These are phyloP conservation scores for Molossus molossus DNA, from an alignment of 2,797 vertebrate species.

Conservation along the genomic window DNA sequence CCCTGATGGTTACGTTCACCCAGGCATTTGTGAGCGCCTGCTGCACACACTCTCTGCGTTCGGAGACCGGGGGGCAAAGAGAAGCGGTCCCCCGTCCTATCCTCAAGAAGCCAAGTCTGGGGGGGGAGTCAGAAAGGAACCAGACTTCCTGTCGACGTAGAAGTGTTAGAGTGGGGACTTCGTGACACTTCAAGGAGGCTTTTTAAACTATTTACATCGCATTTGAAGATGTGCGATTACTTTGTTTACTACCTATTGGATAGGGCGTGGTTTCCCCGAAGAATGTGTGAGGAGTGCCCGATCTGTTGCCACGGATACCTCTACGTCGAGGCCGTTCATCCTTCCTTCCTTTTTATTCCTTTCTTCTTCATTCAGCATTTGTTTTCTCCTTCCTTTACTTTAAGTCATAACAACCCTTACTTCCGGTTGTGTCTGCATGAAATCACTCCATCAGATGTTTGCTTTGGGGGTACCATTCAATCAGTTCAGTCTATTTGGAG, in stretches of 20 bases:
- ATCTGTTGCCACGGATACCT: not conserved
- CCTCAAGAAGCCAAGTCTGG: not conserved
- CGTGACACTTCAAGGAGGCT: not conserved
- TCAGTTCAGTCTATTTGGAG: not conserved
- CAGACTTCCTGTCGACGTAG: not conserved
- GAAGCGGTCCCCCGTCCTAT: no score
- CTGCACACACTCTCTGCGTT: not conserved
- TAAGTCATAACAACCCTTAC: not conserved
- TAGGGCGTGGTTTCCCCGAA: not conserved
- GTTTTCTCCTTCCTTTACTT: not conserved
- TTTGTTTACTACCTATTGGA: not conserved
- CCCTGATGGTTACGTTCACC: not conserved
- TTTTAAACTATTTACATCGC: not conserved
- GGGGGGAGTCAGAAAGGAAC: not conserved
- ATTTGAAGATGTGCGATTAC: not conserved
- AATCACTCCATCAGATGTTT: not conserved
- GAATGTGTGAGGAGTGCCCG: not conserved
- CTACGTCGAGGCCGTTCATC: not conserved
- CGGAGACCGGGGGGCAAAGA: not conserved
- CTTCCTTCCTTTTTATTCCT: not conserved
- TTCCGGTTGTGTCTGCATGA: conserved; percentile 15
- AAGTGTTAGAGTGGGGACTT: not conserved
- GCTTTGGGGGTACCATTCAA: not conserved
- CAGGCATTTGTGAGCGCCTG: not conserved
- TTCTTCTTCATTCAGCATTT: not conserved